Evolutionary conservation across 2,113 vertebrate species (phyloP), one percentile per base, ranked within the genome.

Genomic region (Trichomycterus rosablanca): DNA sequence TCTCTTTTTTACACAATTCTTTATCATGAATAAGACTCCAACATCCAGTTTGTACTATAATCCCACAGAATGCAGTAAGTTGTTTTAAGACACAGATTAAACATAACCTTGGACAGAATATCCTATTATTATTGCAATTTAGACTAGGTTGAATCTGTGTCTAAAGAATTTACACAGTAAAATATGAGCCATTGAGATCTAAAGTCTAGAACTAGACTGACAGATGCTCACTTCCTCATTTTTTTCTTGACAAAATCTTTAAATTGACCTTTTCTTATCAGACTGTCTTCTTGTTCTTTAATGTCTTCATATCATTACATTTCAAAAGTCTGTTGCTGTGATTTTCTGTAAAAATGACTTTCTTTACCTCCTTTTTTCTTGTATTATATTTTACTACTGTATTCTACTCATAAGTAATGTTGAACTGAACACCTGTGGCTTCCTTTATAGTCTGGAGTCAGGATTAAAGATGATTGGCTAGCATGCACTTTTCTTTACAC

Each of bases 301-400:
- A 73, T 83, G 67, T 72, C 54, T 71, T 74, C 42, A 60, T 63
- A 59, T 46, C 43, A 66, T 80, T n/a, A n/a, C n/a, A 70, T 83
- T 83, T 77, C 75, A 76, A 78, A 75, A 80, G 70, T 67, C 74
- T 83, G 67, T 83, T 76, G 75, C 75, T 77, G 77, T 81, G 76
- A 70, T 80, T 76, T 53, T 66, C 76, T 84, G 77, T 81, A 78
- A 73, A 80, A 72, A 69, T 71, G 51, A 54, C 66, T 53, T 66
- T 75, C 77, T 80, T 76, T 74, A 79, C 74, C 73, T 80, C 73
- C 82, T 78, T 78, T 80, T 70, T 80, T 78, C 66, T 78, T 86
- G 78, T 80, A 74, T 74, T 74, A 82, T 82, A 86, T 84, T 87
- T 87, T 88, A 85, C 76, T 85, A 86, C 84, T 75, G 78, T 84